Evolutionary conservation across 2,113 vertebrate species (phyloP).

Genomic region (Prunella fulvescens): DNA sequence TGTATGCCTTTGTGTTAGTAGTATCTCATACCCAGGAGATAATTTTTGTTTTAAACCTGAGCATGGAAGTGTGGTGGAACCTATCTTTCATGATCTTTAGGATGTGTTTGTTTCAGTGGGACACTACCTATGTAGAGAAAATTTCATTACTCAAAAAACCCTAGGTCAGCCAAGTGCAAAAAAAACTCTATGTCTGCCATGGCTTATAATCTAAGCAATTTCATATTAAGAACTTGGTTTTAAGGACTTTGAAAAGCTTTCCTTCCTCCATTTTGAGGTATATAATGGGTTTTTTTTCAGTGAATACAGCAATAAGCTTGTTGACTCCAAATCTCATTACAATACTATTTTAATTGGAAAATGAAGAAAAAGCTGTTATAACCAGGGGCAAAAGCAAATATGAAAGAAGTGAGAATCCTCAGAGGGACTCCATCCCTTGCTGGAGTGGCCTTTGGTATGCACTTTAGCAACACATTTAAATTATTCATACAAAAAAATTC

Average conservation of each 20-base stretch:
- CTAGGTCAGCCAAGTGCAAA: not conserved
- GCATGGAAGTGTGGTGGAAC: not conserved
- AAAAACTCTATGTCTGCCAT: not conserved
- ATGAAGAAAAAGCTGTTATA: constrained; percentile 22
- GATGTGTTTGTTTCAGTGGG: not conserved
- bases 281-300: not conserved
- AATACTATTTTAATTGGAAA: constrained; percentile 47
- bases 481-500: not conserved
- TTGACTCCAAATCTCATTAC: not conserved
- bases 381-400: constrained; percentile 5
- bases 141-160: not conserved
- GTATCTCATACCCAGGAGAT: not conserved
- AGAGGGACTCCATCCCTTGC: not conserved
- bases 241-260: not conserved
- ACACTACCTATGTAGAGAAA: not conserved
- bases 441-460: not conserved
- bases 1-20: not conserved
- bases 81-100: not conserved
- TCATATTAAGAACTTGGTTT: not conserved
- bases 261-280: not conserved
- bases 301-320: not conserved
- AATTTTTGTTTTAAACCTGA: not conserved
- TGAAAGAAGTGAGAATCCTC: not conserved
- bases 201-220: not conserved
- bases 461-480: not conserved